Percentiles rank a stretch among this genome's conserved stretches.
Evolutionary conservation across 2,797 vertebrate species (phyloP).

Genomic region (Limnodromus scolopaceus): DNA sequence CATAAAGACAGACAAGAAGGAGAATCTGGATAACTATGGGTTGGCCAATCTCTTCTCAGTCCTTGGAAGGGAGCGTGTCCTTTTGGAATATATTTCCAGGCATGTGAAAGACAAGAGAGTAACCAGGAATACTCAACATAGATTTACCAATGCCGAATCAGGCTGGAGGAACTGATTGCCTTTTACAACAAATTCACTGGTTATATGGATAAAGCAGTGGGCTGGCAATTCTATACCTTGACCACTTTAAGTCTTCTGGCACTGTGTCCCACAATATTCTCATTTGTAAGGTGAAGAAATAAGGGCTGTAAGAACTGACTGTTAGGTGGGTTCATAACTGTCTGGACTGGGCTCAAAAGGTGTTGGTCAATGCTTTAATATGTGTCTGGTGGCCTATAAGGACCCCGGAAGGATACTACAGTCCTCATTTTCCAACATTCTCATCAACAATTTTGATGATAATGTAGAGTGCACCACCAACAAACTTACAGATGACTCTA

Average conservation of each 20-base stretch:
- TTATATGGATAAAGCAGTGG: background rate
- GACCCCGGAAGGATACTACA: background rate
- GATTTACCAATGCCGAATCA: background rate
- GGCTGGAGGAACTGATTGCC: background rate
- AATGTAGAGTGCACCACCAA: background rate
- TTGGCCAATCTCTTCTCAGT: background rate
- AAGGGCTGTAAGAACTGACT: background rate
- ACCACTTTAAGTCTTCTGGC: background rate
- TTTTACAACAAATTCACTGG: background rate
- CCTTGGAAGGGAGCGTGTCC: background rate
- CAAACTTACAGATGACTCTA: background rate
- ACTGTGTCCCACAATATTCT: background rate
- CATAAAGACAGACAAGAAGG: background rate
- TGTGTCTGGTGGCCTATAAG: background rate
- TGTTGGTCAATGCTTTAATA: background rate
- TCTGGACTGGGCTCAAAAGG: background rate
- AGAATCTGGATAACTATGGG: background rate
- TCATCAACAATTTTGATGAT: background rate
- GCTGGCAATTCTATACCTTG: background rate
- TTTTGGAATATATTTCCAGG: background rate
- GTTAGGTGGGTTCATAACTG: background rate
- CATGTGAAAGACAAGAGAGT: background rate
- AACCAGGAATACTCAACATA: background rate
- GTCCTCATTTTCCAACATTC: background rate
- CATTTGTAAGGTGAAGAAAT: background rate